A percentile compares a stretch with the other conserved stretches of the same genome.
Conservation (phyloP, 2,797 vertebrate genomes). For the Eremophila alpestris region DNA sequence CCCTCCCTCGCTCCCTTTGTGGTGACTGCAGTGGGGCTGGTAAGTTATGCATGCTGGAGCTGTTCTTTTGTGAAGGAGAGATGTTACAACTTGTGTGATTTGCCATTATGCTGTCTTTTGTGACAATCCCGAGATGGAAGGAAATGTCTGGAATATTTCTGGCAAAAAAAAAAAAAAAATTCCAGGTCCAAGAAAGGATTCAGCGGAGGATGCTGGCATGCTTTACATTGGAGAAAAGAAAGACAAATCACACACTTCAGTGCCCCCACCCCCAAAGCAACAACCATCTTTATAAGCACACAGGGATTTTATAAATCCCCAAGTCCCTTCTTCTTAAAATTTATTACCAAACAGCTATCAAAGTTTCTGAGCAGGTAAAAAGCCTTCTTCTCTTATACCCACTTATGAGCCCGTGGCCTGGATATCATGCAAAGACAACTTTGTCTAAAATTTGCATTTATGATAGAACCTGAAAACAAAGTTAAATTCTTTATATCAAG, state of each 20-base stretch:
- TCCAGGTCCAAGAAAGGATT: conserved; percentile 24
- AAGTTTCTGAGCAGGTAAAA: background rate
- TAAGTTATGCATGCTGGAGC: conserved; percentile 63
- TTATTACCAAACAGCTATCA: background rate
- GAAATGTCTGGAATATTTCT: conserved; percentile 53
- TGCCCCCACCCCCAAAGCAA: background rate
- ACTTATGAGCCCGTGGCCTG: background rate
- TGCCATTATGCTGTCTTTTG: conserved; percentile 64
- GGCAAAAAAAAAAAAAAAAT: background rate
- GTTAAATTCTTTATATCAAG: background rate
- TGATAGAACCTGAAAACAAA: background rate
- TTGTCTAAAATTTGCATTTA: background rate
- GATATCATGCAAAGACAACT: background rate
- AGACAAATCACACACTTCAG: conserved; percentile 8
- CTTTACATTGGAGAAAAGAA: background rate
- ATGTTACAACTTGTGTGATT: conserved; percentile 62
- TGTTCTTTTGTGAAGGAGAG: conserved; percentile 63
- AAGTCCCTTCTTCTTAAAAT: background rate
- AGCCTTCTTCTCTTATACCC: background rate
- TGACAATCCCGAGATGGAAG: conserved; percentile 18
- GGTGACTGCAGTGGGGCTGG: conserved; percentile 34
- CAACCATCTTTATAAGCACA: background rate
- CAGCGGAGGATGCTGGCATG: background rate
- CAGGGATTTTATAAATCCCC: background rate
- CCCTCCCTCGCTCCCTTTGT: conserved; percentile 21